A percentile compares a stretch with the other conserved stretches of the same genome.
phyloP scores from a whole-genome alignment of 2,888 invertebrate species.

The Lordiphosa andalusiaca region DNA sequence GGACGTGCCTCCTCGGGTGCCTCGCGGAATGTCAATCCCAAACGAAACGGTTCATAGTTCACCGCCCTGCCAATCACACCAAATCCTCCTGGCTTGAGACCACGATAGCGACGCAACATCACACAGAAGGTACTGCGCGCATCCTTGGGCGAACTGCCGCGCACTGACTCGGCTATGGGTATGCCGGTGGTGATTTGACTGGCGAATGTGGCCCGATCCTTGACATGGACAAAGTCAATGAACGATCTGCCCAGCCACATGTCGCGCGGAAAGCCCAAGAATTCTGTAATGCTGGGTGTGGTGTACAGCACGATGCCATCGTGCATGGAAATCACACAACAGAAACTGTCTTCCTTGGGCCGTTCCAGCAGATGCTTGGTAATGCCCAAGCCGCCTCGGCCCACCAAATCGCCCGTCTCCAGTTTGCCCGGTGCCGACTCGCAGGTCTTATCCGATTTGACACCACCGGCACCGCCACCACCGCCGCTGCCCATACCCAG shows the following conservation, averaged over 20 bases:
- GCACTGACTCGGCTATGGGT: conserved; percentile 82
- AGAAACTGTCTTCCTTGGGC: conserved; percentile 85
- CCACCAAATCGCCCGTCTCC: conserved; percentile 25
- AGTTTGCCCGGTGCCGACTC: conserved; percentile 68
- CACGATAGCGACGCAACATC: conserved; percentile 85
- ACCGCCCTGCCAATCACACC: conserved; percentile 83
- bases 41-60: conserved; percentile 86
- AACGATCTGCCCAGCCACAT: conserved; percentile 93
- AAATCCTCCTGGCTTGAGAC: conserved; percentile 83
- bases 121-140: conserved; percentile 83
- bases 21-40: conserved; percentile 86
- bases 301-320: conserved; percentile 91
- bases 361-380: conserved; percentile 36
- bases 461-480: conserved; percentile 23
- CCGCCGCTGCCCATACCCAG: not conserved
- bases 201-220: conserved; percentile 87
- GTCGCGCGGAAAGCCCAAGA: conserved; percentile 89
- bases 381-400: not conserved
- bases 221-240: conserved; percentile 92
- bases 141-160: conserved; percentile 80
- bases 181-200: conserved; percentile 87
- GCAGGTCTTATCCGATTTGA: conserved; percentile 63
- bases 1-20: conserved; percentile 81
- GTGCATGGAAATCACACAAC: conserved; percentile 90
- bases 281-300: conserved; percentile 85